phyloP scores from a whole-genome alignment of 1,140 invertebrate genomes.

The Lepidurus apus region DNA sequence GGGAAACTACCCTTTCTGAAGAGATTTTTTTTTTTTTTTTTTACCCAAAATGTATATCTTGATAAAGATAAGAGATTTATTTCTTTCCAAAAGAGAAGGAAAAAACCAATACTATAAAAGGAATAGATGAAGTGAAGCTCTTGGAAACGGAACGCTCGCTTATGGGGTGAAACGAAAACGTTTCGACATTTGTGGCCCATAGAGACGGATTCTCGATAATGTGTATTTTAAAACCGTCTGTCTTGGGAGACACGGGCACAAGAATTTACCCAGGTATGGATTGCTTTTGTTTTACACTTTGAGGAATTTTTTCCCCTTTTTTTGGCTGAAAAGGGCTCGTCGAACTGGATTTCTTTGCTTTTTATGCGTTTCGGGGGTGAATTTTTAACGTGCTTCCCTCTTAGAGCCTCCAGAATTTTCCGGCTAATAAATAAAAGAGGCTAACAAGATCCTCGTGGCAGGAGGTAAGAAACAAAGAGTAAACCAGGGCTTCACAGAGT shows the following conservation, averaged over 20 bases:
- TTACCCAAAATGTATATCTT: neutral
- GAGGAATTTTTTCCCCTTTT: neutral
- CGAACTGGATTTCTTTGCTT: neutral
- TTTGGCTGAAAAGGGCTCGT: neutral
- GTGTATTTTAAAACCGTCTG: neutral
- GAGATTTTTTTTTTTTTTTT: too few species aligned
- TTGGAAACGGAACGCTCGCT: neutral
- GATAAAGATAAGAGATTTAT: slow-evolving; percentile 8
- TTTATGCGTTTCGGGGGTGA: neutral
- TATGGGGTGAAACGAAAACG: neutral
- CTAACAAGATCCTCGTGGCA: neutral
- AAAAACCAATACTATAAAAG: neutral
- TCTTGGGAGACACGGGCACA: neutral
- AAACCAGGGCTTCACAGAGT: neutral
- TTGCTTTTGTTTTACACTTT: neutral
- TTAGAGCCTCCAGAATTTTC: neutral
- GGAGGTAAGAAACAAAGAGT: neutral
- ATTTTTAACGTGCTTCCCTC: slow-evolving; percentile 8
- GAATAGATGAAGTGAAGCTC: neutral
- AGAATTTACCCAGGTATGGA: neutral
- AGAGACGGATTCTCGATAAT: neutral
- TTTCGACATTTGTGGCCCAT: slow-evolving; percentile 15
- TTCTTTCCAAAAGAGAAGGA: neutral
- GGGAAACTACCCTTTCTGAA: too few species aligned
- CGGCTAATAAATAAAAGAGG: slow-evolving; percentile 19